Base-by-base conservation (phyloP, 1,140 invertebrate genomes). In the Agrypnia vestita region DNA sequence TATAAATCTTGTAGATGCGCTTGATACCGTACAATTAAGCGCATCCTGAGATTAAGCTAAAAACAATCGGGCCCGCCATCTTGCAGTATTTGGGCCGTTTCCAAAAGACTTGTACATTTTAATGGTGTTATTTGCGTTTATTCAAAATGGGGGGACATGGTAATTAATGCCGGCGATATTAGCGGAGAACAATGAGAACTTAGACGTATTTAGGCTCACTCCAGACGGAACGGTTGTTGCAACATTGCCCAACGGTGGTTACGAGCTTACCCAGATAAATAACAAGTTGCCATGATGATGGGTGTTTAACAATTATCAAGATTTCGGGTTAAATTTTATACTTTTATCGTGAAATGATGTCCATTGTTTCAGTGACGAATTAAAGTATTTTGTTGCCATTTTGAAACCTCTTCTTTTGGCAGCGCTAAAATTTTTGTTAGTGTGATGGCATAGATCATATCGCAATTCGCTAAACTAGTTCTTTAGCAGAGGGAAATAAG, bases 61-160 rank as follows among this genome's bases (percentile, higher is more conserved):
- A 35, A 46, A 69, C 19, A 59, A 75, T 75, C 55, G 56, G 10
- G 75, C 55, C 59, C 46, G 59, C 75, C 75, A 76, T 76, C 75
- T 76, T 76, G 75, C 47, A 17, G 56, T 49, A 44, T 46, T 59
- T 79, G 78, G 78, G 67, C 67, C 78, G 55, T 44, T 79, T 79
- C 78, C 78, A 79, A 67, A 61, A 73, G 78, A 62, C 78, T 61
- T 73, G 78, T 79, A 73, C 35, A 56, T 21, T 67, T 78, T 71
- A 78, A 78, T 78, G 76, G 76, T 64, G 76, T 78, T 78, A 78
- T 78, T 78, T 72, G 76, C 71, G 76, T 78, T 78, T 71, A 71
- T 71, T 43, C 47, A 75, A 75, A 73, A 72, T 0, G 61, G 47
- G 17, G 73, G 53, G 73, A 59, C 15, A 73, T 6, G 13, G 53